phyloP scores from a whole-genome alignment of 2,797 vertebrate species.

The Oophaga sylvatica region DNA sequence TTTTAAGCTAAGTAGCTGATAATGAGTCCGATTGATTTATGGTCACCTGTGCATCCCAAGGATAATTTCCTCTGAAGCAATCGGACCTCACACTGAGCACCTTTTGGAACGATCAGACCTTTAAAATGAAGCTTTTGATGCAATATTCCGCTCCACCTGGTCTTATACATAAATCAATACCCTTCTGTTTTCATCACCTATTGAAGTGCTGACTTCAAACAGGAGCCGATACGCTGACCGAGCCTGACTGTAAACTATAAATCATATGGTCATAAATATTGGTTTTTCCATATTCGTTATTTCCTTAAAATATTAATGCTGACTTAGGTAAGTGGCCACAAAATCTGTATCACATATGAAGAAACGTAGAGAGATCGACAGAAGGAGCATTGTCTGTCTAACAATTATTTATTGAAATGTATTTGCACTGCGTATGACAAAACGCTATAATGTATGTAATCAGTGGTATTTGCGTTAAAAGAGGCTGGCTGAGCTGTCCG shows the following conservation, averaged over 20 bases:
- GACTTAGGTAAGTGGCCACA: not conserved
- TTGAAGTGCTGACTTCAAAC: conserved; percentile 4
- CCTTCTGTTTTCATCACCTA: not conserved
- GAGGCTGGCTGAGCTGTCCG: no score
- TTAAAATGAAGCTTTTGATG: conserved; percentile 27
- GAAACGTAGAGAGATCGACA: not conserved
- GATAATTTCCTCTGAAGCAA: conserved; percentile 14
- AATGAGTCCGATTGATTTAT: conserved; percentile 43
- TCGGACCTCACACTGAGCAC: not conserved
- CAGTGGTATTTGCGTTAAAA: no score
- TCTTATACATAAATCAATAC: not conserved
- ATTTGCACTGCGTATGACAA: no score
- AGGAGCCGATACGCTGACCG: not conserved
- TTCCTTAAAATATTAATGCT: not conserved
- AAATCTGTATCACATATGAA: not conserved
- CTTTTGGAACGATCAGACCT: conserved; percentile 9
- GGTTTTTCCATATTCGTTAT: not conserved
- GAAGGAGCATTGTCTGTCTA: not conserved
- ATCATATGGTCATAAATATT: not conserved
- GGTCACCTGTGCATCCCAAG: conserved; percentile 36
- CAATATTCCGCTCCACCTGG: not conserved
- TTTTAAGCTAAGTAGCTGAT: conserved; percentile 17
- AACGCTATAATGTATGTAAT: no score
- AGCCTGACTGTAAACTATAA: not conserved
- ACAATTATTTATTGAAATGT: no score